A percentile compares a stretch with the other conserved stretches of the same genome.
These are phyloP conservation scores for Merluccius polli DNA, from an alignment of 2,797 vertebrate genomes.

Conservation along the genomic window DNA sequence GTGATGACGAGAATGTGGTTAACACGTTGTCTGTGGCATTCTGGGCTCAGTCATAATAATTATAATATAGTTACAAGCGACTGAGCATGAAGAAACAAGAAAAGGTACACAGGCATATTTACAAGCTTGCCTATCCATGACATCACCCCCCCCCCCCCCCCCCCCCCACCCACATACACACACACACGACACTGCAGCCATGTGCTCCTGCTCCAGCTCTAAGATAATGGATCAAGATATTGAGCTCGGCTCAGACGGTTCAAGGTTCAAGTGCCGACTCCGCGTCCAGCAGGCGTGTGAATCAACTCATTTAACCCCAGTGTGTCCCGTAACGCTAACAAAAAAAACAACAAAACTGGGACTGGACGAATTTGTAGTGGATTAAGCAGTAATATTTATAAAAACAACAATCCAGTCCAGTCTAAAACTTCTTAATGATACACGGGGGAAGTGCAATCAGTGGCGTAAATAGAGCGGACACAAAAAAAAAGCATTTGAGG, in stretches of 20 bases:
- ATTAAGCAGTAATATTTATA: constrained; percentile 29
- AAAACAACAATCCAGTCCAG: constrained; percentile 52
- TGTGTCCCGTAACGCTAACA: constrained; percentile 21
- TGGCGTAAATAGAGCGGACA: constrained; percentile 35
- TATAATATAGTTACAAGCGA: constrained; percentile 65
- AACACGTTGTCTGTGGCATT: constrained; percentile 55
- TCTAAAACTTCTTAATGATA: constrained; percentile 45
- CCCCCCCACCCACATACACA: background rate
- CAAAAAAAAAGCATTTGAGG: constrained; percentile 22
- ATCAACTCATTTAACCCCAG: constrained; percentile 35
- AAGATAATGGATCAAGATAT: constrained; percentile 23
- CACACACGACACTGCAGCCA: background rate
- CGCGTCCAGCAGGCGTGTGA: constrained; percentile 14
- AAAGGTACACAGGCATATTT: constrained; percentile 68
- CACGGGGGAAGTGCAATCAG: constrained; percentile 33
- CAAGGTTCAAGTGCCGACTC: background rate
- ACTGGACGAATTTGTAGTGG: constrained; percentile 24
- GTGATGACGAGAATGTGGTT: constrained; percentile 64
- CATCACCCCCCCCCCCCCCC: constrained; percentile 28
- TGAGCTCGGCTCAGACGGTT: constrained; percentile 13
- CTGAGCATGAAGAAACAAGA: constrained; percentile 58
- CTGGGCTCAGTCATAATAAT: constrained; percentile 67
- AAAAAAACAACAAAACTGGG: constrained; percentile 10
- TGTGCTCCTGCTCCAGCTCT: constrained; percentile 34
- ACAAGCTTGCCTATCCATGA: constrained; percentile 62